Percentiles rank a stretch among this genome's conserved stretches.
phyloP scores from a whole-genome alignment of 2,113 vertebrate species.

The Ovis canadensis region DNA sequence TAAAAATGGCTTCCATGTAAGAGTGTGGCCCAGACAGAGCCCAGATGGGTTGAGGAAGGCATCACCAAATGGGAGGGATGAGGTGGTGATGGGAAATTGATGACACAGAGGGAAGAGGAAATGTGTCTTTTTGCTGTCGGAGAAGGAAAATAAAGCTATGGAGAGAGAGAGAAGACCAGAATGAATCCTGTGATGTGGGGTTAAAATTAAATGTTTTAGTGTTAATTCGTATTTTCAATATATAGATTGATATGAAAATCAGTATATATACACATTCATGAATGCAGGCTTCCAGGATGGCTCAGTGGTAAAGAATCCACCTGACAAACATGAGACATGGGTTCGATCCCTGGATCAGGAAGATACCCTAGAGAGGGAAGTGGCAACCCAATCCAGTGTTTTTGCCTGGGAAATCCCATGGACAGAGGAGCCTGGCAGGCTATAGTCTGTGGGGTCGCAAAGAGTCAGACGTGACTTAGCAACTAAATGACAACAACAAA shows the following conservation, averaged over 20 bases:
- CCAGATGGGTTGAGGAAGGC: not conserved
- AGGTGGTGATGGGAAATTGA: not conserved
- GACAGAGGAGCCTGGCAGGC: not conserved
- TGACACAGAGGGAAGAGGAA: not conserved
- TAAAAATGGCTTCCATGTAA: not conserved
- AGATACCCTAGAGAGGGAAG: not conserved
- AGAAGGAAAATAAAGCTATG: not conserved
- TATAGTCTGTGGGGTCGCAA: accelerated
- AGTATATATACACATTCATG: not conserved
- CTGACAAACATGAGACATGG: not conserved
- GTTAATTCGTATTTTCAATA: not conserved
- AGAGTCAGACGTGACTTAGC: not conserved
- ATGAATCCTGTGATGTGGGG: not conserved
- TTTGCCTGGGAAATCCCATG: not conserved
- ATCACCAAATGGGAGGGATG: not conserved
- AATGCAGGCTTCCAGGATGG: not conserved
- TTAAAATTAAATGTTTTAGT: not conserved
- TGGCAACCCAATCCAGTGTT: not conserved
- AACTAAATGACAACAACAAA: not conserved
- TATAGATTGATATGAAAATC: not conserved
- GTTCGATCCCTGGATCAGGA: not conserved
- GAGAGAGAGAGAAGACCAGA: not conserved
- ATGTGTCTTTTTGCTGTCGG: not conserved
- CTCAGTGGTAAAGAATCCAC: not conserved
- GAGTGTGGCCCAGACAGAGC: not conserved